phyloP scores from a whole-genome alignment of 2,888 invertebrate genomes.

The Opisthograptis luteolata region DNA sequence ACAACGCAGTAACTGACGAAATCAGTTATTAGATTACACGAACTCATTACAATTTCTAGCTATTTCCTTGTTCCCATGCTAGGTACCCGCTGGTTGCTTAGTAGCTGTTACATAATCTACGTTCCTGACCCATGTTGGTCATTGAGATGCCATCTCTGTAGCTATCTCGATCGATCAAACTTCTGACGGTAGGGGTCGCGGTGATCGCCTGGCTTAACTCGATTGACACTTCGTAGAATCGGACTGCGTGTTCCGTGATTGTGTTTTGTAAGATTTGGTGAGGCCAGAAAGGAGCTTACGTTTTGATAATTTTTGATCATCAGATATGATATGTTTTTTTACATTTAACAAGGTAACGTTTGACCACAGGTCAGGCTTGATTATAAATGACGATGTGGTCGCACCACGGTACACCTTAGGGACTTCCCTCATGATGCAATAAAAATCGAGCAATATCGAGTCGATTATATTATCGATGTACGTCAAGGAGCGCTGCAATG shows the following conservation, averaged over 20 bases:
- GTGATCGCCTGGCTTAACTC: conserved; percentile 12
- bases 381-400: too few relatives aligned
- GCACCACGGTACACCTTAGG: too few relatives aligned
- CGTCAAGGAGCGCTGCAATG: too few relatives aligned
- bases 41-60: conserved; percentile 19
- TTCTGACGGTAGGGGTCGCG: conserved; percentile 42
- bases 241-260: conserved; percentile 19
- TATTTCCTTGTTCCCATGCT: conserved; percentile 8
- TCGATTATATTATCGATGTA: too few relatives aligned
- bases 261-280: conserved; percentile 4
- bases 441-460: too few relatives aligned
- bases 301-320: background rate
- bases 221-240: conserved; percentile 37
- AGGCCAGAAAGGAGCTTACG: background rate
- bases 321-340: too few relatives aligned
- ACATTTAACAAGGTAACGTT: too few relatives aligned
- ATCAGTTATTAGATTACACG: conserved; percentile 16
- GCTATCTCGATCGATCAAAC: conserved; percentile 52
- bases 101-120: too few relatives aligned
- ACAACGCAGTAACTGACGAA: conserved; percentile 18
- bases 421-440: too few relatives aligned
- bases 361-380: too few relatives aligned
- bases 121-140: too few relatives aligned
- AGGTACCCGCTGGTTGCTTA: too few relatives aligned
- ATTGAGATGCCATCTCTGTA: conserved; percentile 28